Percentiles rank a stretch among this genome's conserved stretches.
phyloP scores from a whole-genome alignment of 2,888 invertebrate species.

The Parasteatoda lunata region DNA sequence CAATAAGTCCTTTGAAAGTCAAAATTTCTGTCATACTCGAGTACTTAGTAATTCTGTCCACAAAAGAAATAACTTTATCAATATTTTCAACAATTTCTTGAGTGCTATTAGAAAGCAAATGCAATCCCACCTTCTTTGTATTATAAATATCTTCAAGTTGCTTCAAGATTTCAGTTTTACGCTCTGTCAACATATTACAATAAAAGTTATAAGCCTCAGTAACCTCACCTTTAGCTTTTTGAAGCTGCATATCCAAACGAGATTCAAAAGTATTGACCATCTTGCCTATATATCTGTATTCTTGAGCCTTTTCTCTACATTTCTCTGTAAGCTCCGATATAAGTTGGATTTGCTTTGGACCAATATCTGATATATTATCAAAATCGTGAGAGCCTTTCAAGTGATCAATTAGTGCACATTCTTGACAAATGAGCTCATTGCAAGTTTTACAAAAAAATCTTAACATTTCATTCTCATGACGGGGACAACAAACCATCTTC shows the following conservation, averaged over 20 bases:
- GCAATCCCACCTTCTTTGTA: conserved; percentile 89
- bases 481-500: conserved; percentile 83
- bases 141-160: conserved; percentile 95
- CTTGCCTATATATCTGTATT: conserved; percentile 84
- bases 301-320: conserved; percentile 89
- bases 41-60: conserved; percentile 91
- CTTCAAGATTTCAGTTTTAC: conserved; percentile 93
- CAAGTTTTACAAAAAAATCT: conserved; percentile 97
- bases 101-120: conserved; percentile 90
- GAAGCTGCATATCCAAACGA: conserved; percentile 75
- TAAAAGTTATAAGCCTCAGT: conserved; percentile 97
- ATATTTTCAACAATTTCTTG: conserved; percentile 94
- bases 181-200: conserved; percentile 94
- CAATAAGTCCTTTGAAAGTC: conserved; percentile 93
- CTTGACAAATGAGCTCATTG: conserved; percentile 93
- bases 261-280: conserved; percentile 88
- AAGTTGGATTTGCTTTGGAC: conserved; percentile 85
- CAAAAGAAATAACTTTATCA: conserved; percentile 92
- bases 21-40: conserved; percentile 91
- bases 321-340: conserved; percentile 86
- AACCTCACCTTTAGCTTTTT: conserved; percentile 79
- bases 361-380: conserved; percentile 87
- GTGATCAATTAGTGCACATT: conserved; percentile 93
- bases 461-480: conserved; percentile 91
- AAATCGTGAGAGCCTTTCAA: conserved; percentile 85